These are phyloP conservation scores for Vultur gryphus DNA, from an alignment of 2,797 vertebrate species.

Conservation along the genomic window DNA sequence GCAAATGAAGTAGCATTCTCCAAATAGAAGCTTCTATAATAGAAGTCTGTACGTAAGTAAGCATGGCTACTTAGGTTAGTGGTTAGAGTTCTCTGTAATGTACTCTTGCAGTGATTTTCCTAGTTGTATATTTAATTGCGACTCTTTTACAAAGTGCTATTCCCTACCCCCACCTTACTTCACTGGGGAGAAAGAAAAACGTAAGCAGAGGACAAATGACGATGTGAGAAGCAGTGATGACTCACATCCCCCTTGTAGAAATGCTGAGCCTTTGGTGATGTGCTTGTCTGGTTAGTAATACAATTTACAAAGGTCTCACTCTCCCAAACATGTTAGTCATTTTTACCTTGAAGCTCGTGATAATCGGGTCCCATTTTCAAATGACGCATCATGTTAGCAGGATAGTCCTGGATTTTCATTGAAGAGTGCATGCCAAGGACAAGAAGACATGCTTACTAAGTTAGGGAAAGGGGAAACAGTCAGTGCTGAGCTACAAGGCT, in stretches of 20 bases:
- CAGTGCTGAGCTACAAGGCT: background rate
- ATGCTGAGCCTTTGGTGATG: background rate
- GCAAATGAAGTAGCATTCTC: background rate
- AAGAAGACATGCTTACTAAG: background rate
- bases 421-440: background rate
- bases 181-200: background rate
- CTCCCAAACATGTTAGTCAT: background rate
- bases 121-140: background rate
- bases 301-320: background rate
- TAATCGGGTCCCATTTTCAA: background rate
- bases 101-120: background rate
- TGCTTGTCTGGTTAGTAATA: background rate
- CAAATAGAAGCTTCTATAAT: background rate
- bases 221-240: constrained; percentile 2
- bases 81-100: background rate
- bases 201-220: constrained; percentile 4
- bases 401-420: background rate
- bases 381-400: background rate
- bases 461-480: background rate
- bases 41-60: background rate
- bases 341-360: background rate
- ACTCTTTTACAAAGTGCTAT: background rate
- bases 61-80: background rate
- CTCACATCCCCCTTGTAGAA: background rate
- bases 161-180: background rate